A percentile compares a stretch with the other conserved stretches of the same genome.
Evolutionary conservation across 2,797 vertebrate species (phyloP).

Genomic region (Takifugu ocellatus): DNA sequence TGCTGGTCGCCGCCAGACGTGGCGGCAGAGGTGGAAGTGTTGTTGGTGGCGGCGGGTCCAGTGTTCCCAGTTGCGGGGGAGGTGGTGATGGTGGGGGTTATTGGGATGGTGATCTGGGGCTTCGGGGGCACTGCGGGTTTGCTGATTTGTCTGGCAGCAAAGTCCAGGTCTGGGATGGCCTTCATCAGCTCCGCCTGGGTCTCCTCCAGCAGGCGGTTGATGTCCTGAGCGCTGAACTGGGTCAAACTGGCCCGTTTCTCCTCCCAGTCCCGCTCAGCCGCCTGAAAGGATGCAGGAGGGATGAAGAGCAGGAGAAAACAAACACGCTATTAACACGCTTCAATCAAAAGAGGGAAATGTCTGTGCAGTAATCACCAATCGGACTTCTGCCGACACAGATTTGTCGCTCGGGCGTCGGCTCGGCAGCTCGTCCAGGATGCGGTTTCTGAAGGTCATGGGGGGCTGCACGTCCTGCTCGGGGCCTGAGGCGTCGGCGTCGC

Average conservation of each 20-base stretch:
- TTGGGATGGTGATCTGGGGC: constrained; percentile 71
- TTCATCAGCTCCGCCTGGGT: constrained; percentile 96
- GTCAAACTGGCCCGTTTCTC: constrained; percentile 93
- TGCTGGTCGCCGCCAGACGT: constrained; percentile 82
- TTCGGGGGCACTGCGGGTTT: constrained; percentile 76
- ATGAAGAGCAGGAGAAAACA: too few species aligned
- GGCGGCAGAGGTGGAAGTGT: constrained; percentile 6
- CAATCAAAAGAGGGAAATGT: too few species aligned
- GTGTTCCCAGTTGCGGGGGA: constrained; percentile 64
- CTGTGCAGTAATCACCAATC: constrained; percentile 65
- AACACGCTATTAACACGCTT: too few species aligned
- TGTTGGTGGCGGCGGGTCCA: constrained; percentile 50
- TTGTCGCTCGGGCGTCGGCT: constrained; percentile 84
- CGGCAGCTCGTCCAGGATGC: constrained; percentile 79
- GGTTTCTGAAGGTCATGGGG: constrained; percentile 70
- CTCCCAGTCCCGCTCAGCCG: constrained; percentile 95
- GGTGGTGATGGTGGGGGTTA: constrained; percentile 37
- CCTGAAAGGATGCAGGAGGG: constrained; percentile 62
- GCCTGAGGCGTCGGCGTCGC: constrained; percentile 55
- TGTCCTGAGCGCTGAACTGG: constrained; percentile 95
- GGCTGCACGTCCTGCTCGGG: constrained; percentile 71
- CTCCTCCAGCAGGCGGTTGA: constrained; percentile 93
- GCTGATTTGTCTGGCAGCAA: constrained; percentile 87
- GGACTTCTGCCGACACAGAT: constrained; percentile 89
- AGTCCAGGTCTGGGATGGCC: constrained; percentile 94